A percentile compares a stretch with the other conserved stretches of the same genome.
Evolutionary conservation across 1,140 invertebrate species (phyloP).

Genomic region (Lepeophtheirus salmonis): DNA sequence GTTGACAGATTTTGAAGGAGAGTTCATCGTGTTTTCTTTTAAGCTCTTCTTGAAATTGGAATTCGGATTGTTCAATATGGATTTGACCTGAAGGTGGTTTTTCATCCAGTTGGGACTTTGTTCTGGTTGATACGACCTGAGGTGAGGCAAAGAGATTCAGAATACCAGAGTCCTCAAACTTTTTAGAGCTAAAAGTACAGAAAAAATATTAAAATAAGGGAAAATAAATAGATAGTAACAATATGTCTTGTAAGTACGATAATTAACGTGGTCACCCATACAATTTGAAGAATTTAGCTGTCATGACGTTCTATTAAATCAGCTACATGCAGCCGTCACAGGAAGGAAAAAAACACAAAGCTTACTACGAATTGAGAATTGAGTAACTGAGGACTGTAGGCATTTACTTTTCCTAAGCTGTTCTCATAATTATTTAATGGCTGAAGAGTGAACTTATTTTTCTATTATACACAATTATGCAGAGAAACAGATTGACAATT

Average conservation of each 20-base stretch:
- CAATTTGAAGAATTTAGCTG: not conserved
- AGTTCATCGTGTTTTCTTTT: slow-evolving; percentile 62
- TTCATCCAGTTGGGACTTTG: not conserved
- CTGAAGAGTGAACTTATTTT: no score
- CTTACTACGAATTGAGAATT: not conserved
- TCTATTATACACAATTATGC: no score
- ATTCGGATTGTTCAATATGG: slow-evolving; percentile 37
- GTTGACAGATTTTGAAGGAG: slow-evolving; percentile 57
- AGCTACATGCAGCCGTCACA: no score
- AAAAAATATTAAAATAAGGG: not conserved
- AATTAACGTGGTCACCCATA: not conserved
- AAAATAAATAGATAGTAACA: no score
- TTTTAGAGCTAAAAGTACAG: not conserved
- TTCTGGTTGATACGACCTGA: not conserved
- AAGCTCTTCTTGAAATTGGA: slow-evolving; percentile 47
- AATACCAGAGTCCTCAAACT: not conserved
- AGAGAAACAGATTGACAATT: no score
- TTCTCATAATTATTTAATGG: no score
- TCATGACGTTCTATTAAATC: no score
- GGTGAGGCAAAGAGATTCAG: not conserved
- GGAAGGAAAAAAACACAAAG: not conserved
- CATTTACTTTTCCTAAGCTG: no score
- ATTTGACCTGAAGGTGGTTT: slow-evolving; percentile 24
- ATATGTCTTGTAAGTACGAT: no score
- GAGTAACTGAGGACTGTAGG: no score